phyloP scores from a whole-genome alignment of 2,888 invertebrate genomes.

The Acleris cristana region DNA sequence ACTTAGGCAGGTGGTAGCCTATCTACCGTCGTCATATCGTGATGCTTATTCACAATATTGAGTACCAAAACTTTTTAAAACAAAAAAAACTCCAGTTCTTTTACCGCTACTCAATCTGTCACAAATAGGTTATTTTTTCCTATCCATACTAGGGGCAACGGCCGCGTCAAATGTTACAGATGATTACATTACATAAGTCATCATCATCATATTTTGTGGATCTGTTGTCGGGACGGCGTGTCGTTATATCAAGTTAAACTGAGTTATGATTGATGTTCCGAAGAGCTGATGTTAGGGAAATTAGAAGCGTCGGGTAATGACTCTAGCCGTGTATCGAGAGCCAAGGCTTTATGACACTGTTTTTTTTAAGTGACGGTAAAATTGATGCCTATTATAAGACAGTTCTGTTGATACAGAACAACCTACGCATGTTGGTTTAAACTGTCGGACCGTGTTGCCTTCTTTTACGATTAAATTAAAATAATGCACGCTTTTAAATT shows the following conservation, averaged over 20 bases:
- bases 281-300: slow-evolving; percentile 62
- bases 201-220: slow-evolving; percentile 75
- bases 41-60: no score
- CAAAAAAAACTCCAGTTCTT: neutral
- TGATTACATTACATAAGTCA: slow-evolving; percentile 77
- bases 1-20: no score
- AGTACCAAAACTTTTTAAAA: no score
- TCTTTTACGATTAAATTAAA: slow-evolving; percentile 1
- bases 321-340: slow-evolving; percentile 12
- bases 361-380: slow-evolving; percentile 8
- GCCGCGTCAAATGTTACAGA: slow-evolving; percentile 74
- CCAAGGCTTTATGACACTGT: slow-evolving; percentile 1
- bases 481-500: neutral
- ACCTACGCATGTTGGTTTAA: no score
- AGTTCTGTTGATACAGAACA: no score
- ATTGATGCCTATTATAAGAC: no score
- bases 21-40: no score
- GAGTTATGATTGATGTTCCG: slow-evolving; percentile 65
- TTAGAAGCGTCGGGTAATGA: slow-evolving; percentile 51
- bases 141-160: slow-evolving; percentile 54
- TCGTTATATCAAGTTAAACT: slow-evolving; percentile 54
- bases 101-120: slow-evolving; percentile 11
- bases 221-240: slow-evolving; percentile 56
- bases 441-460: neutral
- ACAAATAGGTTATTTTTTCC: slow-evolving; percentile 42